Evolutionary conservation across 2,113 vertebrate species (phyloP), one percentile per base, ranked within the genome.

Genomic region (Uria aalge): DNA sequence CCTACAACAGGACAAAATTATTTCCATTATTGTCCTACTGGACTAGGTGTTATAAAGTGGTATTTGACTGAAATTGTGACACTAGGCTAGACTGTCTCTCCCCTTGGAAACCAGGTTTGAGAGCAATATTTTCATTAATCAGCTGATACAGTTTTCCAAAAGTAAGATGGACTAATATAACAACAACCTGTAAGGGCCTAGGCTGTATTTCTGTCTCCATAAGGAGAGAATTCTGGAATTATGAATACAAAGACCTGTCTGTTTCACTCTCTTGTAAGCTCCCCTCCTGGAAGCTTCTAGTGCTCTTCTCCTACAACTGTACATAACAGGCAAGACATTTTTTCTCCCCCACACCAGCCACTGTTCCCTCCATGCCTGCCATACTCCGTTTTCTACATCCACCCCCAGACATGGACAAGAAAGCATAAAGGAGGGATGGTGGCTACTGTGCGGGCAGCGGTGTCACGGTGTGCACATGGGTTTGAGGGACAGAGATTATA

Each of bases 401-500:
- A 47, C 15, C 12, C 34, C 50, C n/a, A 60, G 50, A 11, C 19
- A 62, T 1, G 40, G 17, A 32, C 3, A 57, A 57, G 27, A 74
- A 76, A 48, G 14, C 12, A 27, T 9, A 40, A 80, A 62, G 24
- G n/a, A 83, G 23, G 27, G 8, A 9, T 34, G 11, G 12, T 13
- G 16, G 38, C 32, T 48, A 56, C 3, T 11, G 26, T 24, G n/a
- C 2, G 5, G 40, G 15, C 14, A 75, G 15, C 27, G 30, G 3
- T 0, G 0, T 43, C 15, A 4, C 29, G 40, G 4, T 17, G 2
- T 17, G 23, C 4, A 2, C 12, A 3, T 19, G 30, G 34, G 12
- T 45, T 45, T 76, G 47, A 66, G 11, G 41, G 55, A 63, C 21
- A 56, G 36, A 69, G 5, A 15, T 43, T 52, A 13, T 6, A 0